Base-by-base conservation (phyloP, 2,797 vertebrate genomes). In the Myotis planiceps region DNA sequence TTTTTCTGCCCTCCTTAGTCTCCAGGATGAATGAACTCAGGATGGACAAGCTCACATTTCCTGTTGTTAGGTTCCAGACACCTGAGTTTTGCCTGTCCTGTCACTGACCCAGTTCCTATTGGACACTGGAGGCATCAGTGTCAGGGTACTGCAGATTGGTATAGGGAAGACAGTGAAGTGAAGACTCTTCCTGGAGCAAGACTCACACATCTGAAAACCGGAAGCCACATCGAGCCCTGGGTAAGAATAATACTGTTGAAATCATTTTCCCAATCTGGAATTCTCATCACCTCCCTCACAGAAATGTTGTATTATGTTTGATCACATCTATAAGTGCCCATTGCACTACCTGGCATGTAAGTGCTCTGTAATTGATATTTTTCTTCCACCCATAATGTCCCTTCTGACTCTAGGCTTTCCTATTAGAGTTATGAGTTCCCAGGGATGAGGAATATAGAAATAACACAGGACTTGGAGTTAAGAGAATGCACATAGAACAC, bases 181-280 rank as follows among this genome's bases (percentile, higher is more conserved):
- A 85, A 65, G 25, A 34, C n/a, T 51, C 60, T 76, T 72, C 53
- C 45, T 86, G 32, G 37, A 94, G 27, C 72, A 93, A 88, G 76
- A 89, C 23, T 58, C 39, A 86, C 25, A 60, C 45, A 65, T 76
- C 84, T 87, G 55, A 92, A 93, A 91, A 80, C 39, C 75, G 87
- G 68, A 92, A 86, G 60, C 45, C 51, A 92, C 10, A 6, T 6
- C 47, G 82, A 86, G 25, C 32, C 87, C 42, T n/a, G 84, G 49
- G 58, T 39, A 75, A 76, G 51, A 90, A 85, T 53, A 39, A 66
- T 25, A 88, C 25, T n/a, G 29, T 83, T 53, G 65, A 90, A 95
- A 72, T 21, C 45, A 63, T 65, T 69, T 69, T n/a, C 60, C 10
- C 15, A 75, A 79, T 74, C 84, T 96, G 81, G 72, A 87, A 93